Conservation (phyloP, 2,888 invertebrate genomes). For the Sipha maydis region DNA sequence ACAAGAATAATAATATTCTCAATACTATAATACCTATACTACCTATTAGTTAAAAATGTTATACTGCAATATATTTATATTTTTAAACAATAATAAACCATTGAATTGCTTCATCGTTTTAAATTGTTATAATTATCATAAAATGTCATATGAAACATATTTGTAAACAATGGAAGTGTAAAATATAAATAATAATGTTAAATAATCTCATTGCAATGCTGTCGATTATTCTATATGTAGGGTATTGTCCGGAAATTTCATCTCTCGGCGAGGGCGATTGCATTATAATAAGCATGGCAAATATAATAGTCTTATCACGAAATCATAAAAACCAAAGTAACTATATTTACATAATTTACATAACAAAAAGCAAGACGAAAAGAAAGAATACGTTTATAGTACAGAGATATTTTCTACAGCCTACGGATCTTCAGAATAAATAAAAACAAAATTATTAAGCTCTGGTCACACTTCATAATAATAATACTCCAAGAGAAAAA, state of each 20-base stretch:
- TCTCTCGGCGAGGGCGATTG: not conserved
- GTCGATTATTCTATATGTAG: conserved; percentile 4
- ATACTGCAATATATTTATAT: not conserved
- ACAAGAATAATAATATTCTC: not conserved
- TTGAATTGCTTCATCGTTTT: not conserved
- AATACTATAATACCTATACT: not conserved
- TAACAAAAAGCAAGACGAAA: not conserved
- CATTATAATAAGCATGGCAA: conserved; percentile 3
- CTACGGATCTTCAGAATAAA: not conserved
- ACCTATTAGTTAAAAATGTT: not conserved
- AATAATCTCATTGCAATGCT: not conserved
- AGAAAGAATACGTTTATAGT: not conserved
- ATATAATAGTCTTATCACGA: conserved; percentile 41
- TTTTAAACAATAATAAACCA: conserved; percentile 33
- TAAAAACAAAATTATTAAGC: not conserved
- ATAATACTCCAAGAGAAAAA: not conserved
- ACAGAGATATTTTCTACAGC: not conserved
- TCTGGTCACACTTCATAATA: not conserved
- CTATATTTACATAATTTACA: conserved; percentile 34
- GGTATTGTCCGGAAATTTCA: conserved; percentile 42
- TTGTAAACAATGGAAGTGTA: conserved; percentile 19
- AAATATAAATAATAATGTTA: conserved; percentile 30
- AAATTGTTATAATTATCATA: conserved; percentile 6
- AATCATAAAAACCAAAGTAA: conserved; percentile 28
- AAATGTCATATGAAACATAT: not conserved